Evolutionary conservation across 92 coral and sea anemone species (phyloP).

Genomic region (Chrysogorgia sp.): DNA sequence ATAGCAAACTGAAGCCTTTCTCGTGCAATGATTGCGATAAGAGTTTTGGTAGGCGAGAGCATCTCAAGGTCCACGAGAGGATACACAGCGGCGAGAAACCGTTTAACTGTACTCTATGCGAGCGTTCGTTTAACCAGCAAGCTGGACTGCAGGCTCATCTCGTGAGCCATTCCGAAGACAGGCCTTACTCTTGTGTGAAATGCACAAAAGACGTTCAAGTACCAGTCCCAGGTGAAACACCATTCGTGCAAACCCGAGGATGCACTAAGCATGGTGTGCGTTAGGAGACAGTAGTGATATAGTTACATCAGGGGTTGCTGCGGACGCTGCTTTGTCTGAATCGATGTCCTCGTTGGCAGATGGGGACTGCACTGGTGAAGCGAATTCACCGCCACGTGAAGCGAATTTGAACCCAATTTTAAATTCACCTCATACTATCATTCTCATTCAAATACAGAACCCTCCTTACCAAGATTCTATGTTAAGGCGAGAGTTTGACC

Average conservation of each 20-base stretch:
- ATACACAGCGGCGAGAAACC: constrained; percentile 44
- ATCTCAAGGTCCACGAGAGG: constrained; percentile 35
- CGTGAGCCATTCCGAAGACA: constrained; percentile 36
- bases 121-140: constrained; percentile 42
- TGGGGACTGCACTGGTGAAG: neutral
- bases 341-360: neutral
- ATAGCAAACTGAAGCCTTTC: constrained; percentile 29
- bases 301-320: neutral
- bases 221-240: constrained; percentile 39
- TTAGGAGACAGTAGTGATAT: neutral
- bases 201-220: constrained; percentile 36
- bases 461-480: neutral
- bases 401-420: neutral
- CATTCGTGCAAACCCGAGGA: constrained; percentile 40
- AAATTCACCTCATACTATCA: constrained; percentile 9
- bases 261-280: constrained; percentile 20
- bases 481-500: neutral
- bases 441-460: constrained; percentile 30
- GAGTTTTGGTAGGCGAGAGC: constrained; percentile 38
- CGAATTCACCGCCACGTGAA: neutral
- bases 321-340: neutral
- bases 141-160: constrained; percentile 44
- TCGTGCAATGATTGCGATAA: constrained; percentile 36
- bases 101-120: constrained; percentile 17
- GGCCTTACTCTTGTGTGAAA: constrained; percentile 23